Evolutionary conservation across 2,888 invertebrate species (phyloP).

Genomic region (Meiosimyza decipiens): DNA sequence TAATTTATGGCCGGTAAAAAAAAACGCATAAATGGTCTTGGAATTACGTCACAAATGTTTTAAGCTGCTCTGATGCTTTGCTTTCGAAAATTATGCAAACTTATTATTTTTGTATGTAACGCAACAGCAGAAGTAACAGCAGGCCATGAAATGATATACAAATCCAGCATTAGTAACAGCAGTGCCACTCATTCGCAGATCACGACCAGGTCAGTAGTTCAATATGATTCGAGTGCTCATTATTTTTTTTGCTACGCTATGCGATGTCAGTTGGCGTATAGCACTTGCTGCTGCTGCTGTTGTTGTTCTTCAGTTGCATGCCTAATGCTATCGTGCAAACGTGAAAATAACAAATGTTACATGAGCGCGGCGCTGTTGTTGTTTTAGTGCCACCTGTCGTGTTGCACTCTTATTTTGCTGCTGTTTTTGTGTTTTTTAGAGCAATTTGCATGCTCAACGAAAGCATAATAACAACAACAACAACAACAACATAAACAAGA

Average conservation of each 20-base stretch:
- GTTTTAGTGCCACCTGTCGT: slow-evolving; percentile 39
- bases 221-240: slow-evolving; percentile 50
- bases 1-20: no score
- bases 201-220: slow-evolving; percentile 64
- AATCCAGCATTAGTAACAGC: not conserved
- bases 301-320: slow-evolving; percentile 36
- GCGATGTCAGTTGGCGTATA: not conserved
- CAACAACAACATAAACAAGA: no score
- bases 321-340: slow-evolving; percentile 41
- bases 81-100: no score
- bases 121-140: not conserved
- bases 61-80: no score
- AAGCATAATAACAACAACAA: no score
- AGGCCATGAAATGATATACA: not conserved
- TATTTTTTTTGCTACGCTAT: not conserved
- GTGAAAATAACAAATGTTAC: slow-evolving; percentile 35
- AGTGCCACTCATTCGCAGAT: slow-evolving; percentile 45
- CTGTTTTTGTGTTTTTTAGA: slow-evolving; percentile 46
- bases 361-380: not conserved
- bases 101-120: no score
- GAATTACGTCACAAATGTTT: no score
- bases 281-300: slow-evolving; percentile 14
- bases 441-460: slow-evolving; percentile 54
- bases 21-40: no score
- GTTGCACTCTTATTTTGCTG: slow-evolving; percentile 44